Conservation (phyloP, 2,797 vertebrate genomes). For the Luscinia luscinia region DNA sequence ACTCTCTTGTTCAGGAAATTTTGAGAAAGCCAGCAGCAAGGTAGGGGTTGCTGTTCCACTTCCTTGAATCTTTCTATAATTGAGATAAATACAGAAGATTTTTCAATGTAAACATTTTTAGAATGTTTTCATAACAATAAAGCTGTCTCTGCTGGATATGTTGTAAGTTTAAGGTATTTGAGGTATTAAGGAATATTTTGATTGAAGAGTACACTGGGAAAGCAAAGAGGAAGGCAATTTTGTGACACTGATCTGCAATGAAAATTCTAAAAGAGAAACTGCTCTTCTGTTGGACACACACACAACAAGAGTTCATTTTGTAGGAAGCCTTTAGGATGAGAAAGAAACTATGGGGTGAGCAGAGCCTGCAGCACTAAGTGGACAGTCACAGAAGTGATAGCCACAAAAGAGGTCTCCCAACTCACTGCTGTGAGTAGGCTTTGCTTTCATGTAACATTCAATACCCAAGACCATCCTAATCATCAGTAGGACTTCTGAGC, state of each 20-base stretch:
- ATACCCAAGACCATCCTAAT: not conserved
- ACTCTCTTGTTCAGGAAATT: slow-evolving; percentile 75
- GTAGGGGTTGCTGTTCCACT: slow-evolving; percentile 39
- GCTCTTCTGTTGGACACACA: not conserved
- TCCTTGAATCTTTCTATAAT: slow-evolving; percentile 64
- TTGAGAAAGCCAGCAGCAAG: slow-evolving; percentile 75
- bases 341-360: not conserved
- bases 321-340: not conserved
- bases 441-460: not conserved
- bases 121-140: not conserved
- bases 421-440: not conserved
- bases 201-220: not conserved
- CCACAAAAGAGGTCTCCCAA: not conserved
- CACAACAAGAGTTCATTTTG: not conserved
- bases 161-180: not conserved
- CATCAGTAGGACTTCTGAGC: not conserved
- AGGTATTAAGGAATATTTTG: not conserved
- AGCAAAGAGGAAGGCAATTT: not conserved
- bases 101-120: not conserved
- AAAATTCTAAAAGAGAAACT: not conserved
- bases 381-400: not conserved
- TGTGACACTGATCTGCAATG: not conserved
- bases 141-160: not conserved
- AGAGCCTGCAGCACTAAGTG: not conserved
- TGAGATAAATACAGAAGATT: not conserved